Percentiles rank a stretch among this genome's conserved stretches.
These are phyloP conservation scores for Sinocyclocheilus anophthalmus DNA, from an alignment of 2,113 vertebrate genomes.

Conservation along the genomic window DNA sequence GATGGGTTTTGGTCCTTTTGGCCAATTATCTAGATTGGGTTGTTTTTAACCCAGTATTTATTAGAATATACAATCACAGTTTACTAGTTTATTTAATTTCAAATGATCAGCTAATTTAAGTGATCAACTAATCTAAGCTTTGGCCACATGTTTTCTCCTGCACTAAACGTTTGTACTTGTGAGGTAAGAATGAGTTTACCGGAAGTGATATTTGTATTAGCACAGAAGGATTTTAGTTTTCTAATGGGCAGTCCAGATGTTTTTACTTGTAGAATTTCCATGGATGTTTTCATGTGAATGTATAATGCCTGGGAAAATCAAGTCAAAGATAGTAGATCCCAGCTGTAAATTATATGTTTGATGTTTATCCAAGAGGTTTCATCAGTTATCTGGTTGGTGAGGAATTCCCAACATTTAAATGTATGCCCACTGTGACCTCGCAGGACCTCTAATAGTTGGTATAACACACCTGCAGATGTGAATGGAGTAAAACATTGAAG, in stretches of 20 bases:
- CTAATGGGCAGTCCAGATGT: neutral
- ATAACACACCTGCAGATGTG: constrained; percentile 8
- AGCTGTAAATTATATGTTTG: neutral
- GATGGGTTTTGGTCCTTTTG: no score
- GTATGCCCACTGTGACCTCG: neutral
- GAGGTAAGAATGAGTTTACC: neutral
- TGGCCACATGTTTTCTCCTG: neutral
- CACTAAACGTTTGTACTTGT: neutral
- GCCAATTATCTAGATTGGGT: neutral
- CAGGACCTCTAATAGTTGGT: neutral
- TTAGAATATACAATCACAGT: neutral
- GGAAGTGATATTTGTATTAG: neutral
- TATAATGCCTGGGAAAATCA: neutral
- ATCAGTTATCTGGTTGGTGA: neutral
- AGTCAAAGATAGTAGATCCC: neutral
- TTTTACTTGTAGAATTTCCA: neutral
- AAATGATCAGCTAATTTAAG: neutral
- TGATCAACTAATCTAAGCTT: neutral
- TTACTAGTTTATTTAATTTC: neutral
- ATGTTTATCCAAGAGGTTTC: neutral
- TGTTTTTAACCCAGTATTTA: neutral
- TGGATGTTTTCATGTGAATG: neutral
- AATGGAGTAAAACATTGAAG: neutral
- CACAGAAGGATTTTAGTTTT: neutral
- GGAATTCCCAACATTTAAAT: neutral